Base-by-base conservation (phyloP, 1,140 invertebrate genomes). In the Sipha flava region DNA sequence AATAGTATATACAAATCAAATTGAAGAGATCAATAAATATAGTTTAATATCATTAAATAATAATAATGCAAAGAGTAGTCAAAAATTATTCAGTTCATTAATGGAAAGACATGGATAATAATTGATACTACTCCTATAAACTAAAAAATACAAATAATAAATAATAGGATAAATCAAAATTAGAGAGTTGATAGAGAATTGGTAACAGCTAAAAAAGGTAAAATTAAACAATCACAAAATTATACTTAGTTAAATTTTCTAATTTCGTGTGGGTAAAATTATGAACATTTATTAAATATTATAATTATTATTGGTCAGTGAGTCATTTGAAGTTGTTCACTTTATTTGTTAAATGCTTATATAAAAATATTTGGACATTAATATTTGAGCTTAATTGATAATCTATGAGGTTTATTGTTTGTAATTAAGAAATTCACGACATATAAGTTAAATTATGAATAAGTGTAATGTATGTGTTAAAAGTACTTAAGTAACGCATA, bases 11-110 rank as follows among this genome's bases (percentile, higher is more conserved):
- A 64, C 18, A 5, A 66, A 66, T 16, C 21, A 40, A 40, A 47
- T 18, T 47, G 40, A 70, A 70, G 66, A 70, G 66, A 70, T 70
- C 66, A 70, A 70, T 23, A 29, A 70, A 29, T 21, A 47, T 47
- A 31, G 29, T 43, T 14, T 47, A 70, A 68, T n/a, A 68, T 29
- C 9, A 68, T 68, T 10, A 47, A 45, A 26, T 16, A 26, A 68
- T 29, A 68, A n/a, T 26, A 47, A 10, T 12, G 5, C 14, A 45
- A 70, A 47, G 29, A 68, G 37, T 23, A 70, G 31, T 47, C 23
- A 29, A 16, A 43, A 68, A 68, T 68, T 1, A 29, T n/a, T 70
- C 16, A 70, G 43, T 47, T 70, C 16, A 47, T 45, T 21, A 34
- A 34, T 31, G n/a, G 7, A 66, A 45, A 68, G 37, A 68, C 64